Evolutionary conservation across 2,888 invertebrate genomes (phyloP).

Genomic region (Drosophila hamatofila): DNA sequence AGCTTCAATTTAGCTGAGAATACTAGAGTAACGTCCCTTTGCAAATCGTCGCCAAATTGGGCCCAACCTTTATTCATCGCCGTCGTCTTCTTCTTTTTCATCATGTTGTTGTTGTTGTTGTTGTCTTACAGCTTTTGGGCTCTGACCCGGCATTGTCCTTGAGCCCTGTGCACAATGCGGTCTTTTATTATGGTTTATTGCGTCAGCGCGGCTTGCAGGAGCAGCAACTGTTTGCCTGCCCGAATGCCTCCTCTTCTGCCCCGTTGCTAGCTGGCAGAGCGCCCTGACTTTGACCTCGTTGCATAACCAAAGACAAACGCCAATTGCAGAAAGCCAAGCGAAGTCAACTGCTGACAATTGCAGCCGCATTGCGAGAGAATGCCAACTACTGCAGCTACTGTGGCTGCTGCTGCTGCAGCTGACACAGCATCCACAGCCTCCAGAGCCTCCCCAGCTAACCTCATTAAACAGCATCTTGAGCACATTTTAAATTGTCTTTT

Average conservation of each 20-base stretch:
- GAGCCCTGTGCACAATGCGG: slow-evolving; percentile 61
- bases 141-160: slow-evolving; percentile 44
- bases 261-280: slow-evolving; percentile 55
- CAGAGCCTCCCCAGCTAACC: slow-evolving; percentile 10
- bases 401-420: slow-evolving; percentile 1
- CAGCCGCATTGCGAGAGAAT: background rate
- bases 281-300: slow-evolving; percentile 74
- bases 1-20: background rate
- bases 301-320: slow-evolving; percentile 57
- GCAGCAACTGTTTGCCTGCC: background rate
- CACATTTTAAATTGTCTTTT: background rate
- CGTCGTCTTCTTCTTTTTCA: background rate
- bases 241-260: background rate
- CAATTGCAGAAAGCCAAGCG: slow-evolving; percentile 2
- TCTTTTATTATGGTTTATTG: slow-evolving; percentile 70
- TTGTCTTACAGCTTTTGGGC: background rate
- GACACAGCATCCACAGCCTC: slow-evolving; percentile 17
- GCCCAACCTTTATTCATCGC: slow-evolving; percentile 9
- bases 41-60: slow-evolving; percentile 27
- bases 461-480: slow-evolving; percentile 27
- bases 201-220: slow-evolving; percentile 54
- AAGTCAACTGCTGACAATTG: slow-evolving; percentile 17
- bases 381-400: slow-evolving; percentile 11
- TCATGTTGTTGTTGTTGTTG: background rate
- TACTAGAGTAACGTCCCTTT: slow-evolving; percentile 7